phyloP scores from a whole-genome alignment of 2,797 vertebrate genomes.

The Alosa sapidissima region DNA sequence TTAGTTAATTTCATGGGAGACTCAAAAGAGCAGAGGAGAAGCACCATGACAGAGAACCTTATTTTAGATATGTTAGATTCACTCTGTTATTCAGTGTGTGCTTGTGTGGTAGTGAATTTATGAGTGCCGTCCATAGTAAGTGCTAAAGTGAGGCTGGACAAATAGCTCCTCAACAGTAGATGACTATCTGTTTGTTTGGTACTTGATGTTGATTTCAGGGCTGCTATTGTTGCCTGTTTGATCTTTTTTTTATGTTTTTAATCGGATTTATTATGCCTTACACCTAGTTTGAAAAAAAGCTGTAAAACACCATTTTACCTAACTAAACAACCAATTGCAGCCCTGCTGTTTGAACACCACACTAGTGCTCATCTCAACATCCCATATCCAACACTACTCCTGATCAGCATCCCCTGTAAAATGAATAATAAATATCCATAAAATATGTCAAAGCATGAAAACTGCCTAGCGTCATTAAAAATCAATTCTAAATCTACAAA shows the following conservation, averaged over 20 bases:
- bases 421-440: background rate
- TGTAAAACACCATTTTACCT: too few species aligned
- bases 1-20: background rate
- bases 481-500: background rate
- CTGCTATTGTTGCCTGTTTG: background rate
- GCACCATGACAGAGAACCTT: background rate
- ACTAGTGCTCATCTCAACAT: background rate
- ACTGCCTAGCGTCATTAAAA: background rate
- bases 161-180: background rate
- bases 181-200: too few species aligned
- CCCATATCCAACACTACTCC: background rate
- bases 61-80: too few species aligned
- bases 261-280: too few species aligned
- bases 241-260: background rate
- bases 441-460: background rate
- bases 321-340: too few species aligned
- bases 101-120: too few species aligned
- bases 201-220: background rate
- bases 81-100: too few species aligned
- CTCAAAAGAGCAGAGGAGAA: background rate
- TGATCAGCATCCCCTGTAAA: background rate
- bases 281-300: too few species aligned
- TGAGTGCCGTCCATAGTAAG: too few species aligned
- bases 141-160: background rate
- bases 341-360: too few species aligned